A percentile compares a stretch with the other conserved stretches of the same genome.
Evolutionary conservation across 2,888 invertebrate species (phyloP).

Genomic region (Perizoma affinitatum): DNA sequence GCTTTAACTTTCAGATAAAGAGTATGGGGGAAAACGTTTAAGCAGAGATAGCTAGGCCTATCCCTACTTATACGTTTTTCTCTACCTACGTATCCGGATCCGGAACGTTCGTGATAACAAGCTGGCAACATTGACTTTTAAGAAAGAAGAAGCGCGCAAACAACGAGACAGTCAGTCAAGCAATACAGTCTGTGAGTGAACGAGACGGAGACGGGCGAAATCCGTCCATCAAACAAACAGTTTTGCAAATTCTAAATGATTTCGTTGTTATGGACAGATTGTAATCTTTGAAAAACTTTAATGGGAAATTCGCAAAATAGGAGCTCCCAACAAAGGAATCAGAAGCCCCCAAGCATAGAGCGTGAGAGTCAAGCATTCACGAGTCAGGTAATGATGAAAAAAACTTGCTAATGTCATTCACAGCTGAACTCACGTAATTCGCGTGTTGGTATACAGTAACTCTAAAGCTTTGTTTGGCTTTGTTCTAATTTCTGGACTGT

Average conservation of each 20-base stretch:
- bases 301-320: constrained; percentile 79
- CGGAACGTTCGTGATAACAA: too few species aligned
- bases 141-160: too few species aligned
- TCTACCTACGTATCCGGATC: too few species aligned
- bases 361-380: constrained; percentile 73
- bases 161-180: too few species aligned
- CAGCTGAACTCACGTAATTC: constrained; percentile 79
- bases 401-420: constrained; percentile 83
- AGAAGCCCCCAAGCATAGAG: constrained; percentile 60
- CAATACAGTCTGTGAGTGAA: too few species aligned
- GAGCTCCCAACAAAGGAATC: constrained; percentile 57
- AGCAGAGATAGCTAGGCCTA: too few species aligned
- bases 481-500: constrained; percentile 46
- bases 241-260: constrained; percentile 44
- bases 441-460: constrained; percentile 51
- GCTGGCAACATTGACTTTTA: too few species aligned
- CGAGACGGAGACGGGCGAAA: not conserved
- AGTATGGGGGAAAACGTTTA: too few species aligned
- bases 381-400: constrained; percentile 77
- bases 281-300: constrained; percentile 50
- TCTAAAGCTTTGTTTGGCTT: constrained; percentile 55
- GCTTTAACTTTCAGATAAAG: too few species aligned
- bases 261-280: constrained; percentile 25
- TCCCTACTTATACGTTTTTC: too few species aligned
- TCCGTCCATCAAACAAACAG: not conserved